Evolutionary conservation across 2,113 vertebrate species (phyloP).

Genomic region (Lethenteron camtschaticum): DNA sequence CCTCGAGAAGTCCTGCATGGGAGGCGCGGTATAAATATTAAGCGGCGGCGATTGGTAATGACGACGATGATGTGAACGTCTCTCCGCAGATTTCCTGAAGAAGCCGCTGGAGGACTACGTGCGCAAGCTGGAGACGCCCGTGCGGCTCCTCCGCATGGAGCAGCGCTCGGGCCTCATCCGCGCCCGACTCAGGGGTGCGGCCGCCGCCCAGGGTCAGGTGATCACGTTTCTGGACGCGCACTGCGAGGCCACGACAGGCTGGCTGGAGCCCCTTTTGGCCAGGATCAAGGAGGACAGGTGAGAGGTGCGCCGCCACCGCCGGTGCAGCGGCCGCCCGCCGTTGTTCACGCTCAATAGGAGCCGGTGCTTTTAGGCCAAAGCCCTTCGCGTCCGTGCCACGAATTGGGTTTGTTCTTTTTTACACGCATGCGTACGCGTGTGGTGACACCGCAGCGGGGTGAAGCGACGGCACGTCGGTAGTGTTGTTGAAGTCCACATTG

Average conservation of each 20-base stretch:
- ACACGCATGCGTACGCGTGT: no score
- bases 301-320: not conserved
- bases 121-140: conserved; percentile 39
- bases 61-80: not conserved
- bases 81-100: conserved; percentile 52
- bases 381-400: no score
- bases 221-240: conserved; percentile 90
- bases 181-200: conserved; percentile 64
- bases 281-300: conserved; percentile 59
- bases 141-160: conserved; percentile 70
- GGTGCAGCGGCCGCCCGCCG: no score
- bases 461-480: no score
- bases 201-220: conserved; percentile 56
- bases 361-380: no score
- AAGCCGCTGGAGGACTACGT: conserved; percentile 54
- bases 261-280: conserved; percentile 73
- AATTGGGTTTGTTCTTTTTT: no score
- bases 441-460: no score
- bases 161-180: conserved; percentile 76
- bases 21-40: no score
- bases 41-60: no score
- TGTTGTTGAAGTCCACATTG: no score
- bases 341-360: no score
- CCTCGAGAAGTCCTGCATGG: no score
- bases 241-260: conserved; percentile 75